phyloP scores from a whole-genome alignment of 2,113 vertebrate genomes.

The Epinephelus lanceolatus region DNA sequence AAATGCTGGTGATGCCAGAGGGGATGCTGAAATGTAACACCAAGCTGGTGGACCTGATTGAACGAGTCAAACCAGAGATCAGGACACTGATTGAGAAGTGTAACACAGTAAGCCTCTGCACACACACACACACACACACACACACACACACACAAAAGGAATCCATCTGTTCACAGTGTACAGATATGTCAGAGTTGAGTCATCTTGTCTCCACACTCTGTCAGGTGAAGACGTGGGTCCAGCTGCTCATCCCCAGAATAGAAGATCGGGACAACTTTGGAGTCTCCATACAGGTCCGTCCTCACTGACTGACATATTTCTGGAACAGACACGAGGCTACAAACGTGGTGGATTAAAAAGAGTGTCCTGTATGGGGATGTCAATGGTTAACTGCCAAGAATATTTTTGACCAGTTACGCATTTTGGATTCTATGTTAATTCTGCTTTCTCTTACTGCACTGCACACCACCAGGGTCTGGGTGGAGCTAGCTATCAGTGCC shows the following conservation, averaged over 20 bases:
- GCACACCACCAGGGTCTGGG: no score
- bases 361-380: no score
- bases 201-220: neutral
- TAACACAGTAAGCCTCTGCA: slow-evolving; percentile 87
- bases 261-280: slow-evolving; percentile 96
- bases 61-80: slow-evolving; percentile 95
- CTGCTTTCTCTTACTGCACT: no score
- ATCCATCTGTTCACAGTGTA: no score
- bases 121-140: neutral
- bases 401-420: no score
- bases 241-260: slow-evolving; percentile 94
- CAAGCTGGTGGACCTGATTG: slow-evolving; percentile 93
- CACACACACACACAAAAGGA: neutral
- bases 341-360: no score
- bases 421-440: no score
- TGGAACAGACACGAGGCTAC: no score
- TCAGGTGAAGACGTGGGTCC: slow-evolving; percentile 97
- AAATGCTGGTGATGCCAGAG: slow-evolving; percentile 91
- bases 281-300: slow-evolving; percentile 92
- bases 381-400: no score
- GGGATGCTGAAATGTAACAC: slow-evolving; percentile 94
- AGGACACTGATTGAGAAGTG: slow-evolving; percentile 94
- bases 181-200: no score
- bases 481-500: no score
- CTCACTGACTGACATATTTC: neutral